Evolutionary conservation across 92 coral and sea anemone genomes (phyloP).

Genomic region (Heliopora coerulea): DNA sequence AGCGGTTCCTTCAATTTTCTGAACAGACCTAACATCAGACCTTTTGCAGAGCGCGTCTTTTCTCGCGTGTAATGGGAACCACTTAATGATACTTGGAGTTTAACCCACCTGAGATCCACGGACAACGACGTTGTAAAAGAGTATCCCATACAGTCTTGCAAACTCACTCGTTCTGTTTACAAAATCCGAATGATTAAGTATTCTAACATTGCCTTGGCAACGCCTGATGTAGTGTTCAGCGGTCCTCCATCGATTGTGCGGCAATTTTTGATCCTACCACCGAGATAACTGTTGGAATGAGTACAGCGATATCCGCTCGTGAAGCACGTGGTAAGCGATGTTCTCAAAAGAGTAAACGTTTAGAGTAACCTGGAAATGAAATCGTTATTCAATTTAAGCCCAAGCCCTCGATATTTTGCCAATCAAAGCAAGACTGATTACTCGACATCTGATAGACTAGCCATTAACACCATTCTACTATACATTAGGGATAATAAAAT

Average conservation of each 20-base stretch:
- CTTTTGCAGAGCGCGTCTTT: no score
- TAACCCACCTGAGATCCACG: slow-evolving; percentile 94
- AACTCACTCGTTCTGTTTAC: slow-evolving; percentile 96
- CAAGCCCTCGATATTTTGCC: no score
- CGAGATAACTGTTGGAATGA: slow-evolving; percentile 78
- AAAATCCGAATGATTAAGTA: slow-evolving; percentile 82
- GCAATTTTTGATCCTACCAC: slow-evolving; percentile 96
- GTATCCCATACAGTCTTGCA: slow-evolving; percentile 97
- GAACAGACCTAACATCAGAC: no score
- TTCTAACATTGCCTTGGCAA: slow-evolving; percentile 79
- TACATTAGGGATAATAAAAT: no score
- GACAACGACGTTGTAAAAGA: slow-evolving; percentile 85
- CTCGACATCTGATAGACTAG: no score
- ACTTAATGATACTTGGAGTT: no score
- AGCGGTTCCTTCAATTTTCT: no score
- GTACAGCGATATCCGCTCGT: slow-evolving; percentile 88
- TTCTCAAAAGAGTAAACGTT: slow-evolving; percentile 89
- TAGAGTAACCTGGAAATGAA: slow-evolving; percentile 64
- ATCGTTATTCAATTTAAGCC: no score
- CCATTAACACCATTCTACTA: no score
- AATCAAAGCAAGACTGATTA: no score
- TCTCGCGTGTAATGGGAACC: no score
- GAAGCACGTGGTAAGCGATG: slow-evolving; percentile 90
- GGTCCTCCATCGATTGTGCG: slow-evolving; percentile 86
- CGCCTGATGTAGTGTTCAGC: slow-evolving; percentile 90